Conservation (phyloP, 2,113 vertebrate species). For the Lynx canadensis region DNA sequence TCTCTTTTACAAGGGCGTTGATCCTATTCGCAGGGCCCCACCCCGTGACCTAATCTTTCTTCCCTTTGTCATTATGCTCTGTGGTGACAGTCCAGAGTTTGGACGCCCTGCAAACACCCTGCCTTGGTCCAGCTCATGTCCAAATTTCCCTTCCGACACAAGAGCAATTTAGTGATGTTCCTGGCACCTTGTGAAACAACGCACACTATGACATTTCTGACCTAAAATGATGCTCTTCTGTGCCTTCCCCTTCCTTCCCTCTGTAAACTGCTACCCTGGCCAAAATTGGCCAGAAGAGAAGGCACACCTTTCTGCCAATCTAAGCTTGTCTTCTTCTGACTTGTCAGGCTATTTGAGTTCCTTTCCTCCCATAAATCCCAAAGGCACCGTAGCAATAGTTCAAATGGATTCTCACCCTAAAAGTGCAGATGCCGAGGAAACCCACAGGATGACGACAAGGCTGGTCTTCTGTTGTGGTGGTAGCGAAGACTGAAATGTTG, state of each 20-base stretch:
- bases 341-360: neutral
- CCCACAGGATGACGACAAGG: neutral
- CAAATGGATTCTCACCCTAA: neutral
- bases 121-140: neutral
- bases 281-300: neutral
- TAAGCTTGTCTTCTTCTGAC: neutral
- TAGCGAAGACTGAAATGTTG: neutral
- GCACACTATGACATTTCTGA: neutral
- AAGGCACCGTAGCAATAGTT: neutral
- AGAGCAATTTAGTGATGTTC: neutral
- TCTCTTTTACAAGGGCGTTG: neutral
- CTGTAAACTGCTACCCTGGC: neutral
- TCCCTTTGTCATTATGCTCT: neutral
- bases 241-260: neutral
- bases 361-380: neutral
- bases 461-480: neutral
- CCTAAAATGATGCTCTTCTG: fast-evolving
- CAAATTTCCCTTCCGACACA: neutral
- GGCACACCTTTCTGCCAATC: neutral
- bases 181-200: neutral
- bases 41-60: neutral
- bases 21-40: neutral
- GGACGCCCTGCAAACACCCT: neutral
- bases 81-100: neutral
- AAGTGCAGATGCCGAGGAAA: neutral